Conservation (phyloP, 2,888 invertebrate genomes). For the Antheraea yamamai region DNA sequence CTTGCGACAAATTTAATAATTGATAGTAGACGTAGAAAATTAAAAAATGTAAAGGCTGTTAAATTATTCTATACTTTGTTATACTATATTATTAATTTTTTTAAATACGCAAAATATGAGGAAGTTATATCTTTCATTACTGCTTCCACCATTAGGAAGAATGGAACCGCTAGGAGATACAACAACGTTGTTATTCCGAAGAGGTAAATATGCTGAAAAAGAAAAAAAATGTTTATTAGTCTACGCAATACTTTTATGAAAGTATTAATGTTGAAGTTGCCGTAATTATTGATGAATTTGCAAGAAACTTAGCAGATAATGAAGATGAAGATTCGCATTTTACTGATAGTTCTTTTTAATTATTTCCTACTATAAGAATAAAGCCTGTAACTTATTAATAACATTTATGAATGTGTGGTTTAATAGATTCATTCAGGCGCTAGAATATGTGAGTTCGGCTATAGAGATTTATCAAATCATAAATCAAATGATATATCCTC, state of each 20-base stretch:
- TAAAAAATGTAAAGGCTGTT: neutral
- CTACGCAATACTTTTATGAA: neutral
- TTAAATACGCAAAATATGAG: neutral
- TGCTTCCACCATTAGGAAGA: slow-evolving; percentile 36
- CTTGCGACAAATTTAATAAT: neutral
- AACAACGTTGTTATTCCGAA: slow-evolving; percentile 30
- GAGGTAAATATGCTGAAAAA: slow-evolving; percentile 28
- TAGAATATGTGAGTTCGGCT: neutral
- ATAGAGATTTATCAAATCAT: neutral
- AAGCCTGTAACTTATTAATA: neutral
- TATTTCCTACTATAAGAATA: neutral
- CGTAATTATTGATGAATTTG: neutral
- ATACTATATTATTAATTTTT: neutral
- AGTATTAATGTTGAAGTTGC: neutral
- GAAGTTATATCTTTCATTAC: slow-evolving; percentile 25
- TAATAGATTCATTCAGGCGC: neutral
- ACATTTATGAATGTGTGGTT: neutral
- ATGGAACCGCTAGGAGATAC: slow-evolving; percentile 29
- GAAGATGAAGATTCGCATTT: neutral
- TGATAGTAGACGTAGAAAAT: neutral
- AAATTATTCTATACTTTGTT: neutral
- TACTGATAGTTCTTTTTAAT: neutral
- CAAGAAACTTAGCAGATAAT: neutral
- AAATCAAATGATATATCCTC: too few species aligned
- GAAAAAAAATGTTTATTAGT: neutral